Conservation (phyloP, 2,888 invertebrate genomes). For the Lampropteryx suffumata region DNA sequence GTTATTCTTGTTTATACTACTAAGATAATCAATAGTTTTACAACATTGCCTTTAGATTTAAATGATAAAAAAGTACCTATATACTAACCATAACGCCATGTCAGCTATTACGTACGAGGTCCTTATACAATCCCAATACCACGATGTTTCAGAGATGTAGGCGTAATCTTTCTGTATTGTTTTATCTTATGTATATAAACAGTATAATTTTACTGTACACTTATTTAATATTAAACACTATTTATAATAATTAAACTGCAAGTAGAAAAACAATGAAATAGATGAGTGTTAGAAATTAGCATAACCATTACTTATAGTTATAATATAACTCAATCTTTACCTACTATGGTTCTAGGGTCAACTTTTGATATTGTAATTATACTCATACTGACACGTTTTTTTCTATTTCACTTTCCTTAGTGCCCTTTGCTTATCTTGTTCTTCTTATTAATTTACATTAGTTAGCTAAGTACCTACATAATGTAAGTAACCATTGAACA, state of each 20-base stretch:
- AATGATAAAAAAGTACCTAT: no score
- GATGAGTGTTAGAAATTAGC: no score
- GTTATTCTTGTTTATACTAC: background rate
- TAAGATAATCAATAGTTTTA: no score
- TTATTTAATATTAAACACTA: background rate
- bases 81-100: no score
- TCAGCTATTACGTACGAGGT: no score
- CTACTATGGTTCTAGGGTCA: conserved; percentile 23
- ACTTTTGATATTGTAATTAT: conserved; percentile 25
- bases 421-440: conserved; percentile 3
- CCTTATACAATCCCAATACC: no score
- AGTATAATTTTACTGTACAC: background rate
- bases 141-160: no score
- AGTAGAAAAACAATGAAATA: background rate
- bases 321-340: no score
- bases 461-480: no score
- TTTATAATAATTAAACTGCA: background rate
- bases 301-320: no score
- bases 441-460: conserved; percentile 4
- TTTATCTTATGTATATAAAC: background rate
- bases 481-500: no score
- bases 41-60: no score
- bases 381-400: conserved; percentile 21
- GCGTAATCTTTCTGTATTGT: background rate
- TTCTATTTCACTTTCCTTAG: conserved; percentile 19